A percentile compares a stretch with the other conserved stretches of the same genome.
These are phyloP conservation scores for Symphodus melops DNA, from an alignment of 2,113 vertebrate species.

Conservation along the genomic window DNA sequence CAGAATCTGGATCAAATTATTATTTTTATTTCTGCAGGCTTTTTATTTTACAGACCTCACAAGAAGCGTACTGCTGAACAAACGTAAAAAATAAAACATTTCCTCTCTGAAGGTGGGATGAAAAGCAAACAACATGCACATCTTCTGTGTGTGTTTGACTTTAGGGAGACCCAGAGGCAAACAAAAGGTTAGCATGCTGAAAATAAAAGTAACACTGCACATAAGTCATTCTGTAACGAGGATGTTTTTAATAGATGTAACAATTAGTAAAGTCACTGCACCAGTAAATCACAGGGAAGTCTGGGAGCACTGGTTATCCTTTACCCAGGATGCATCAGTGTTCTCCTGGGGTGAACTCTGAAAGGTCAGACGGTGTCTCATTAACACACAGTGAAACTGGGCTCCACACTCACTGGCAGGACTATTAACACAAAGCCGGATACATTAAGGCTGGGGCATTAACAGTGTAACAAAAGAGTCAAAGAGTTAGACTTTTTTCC, in stretches of 20 bases:
- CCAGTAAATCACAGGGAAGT: slow-evolving; percentile 73
- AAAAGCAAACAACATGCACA: slow-evolving; percentile 31
- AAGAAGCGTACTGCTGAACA: background rate
- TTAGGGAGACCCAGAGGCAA: slow-evolving; percentile 58
- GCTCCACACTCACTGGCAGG: slow-evolving; percentile 41
- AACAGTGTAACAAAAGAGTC: slow-evolving; percentile 8
- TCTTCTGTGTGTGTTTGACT: slow-evolving; percentile 28
- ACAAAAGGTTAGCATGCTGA: slow-evolving; percentile 67
- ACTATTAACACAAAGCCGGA: slow-evolving; percentile 24
- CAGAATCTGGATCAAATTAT: slow-evolving; percentile 1
- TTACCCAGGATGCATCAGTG: slow-evolving; percentile 76
- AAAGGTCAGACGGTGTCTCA: slow-evolving; percentile 79
- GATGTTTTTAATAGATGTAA: slow-evolving; percentile 75
- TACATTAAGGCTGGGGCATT: background rate
- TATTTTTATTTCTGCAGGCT: background rate
- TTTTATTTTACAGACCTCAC: slow-evolving; percentile 26
- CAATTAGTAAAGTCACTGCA: slow-evolving; percentile 76
- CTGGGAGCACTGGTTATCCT: slow-evolving; percentile 65
- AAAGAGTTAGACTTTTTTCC: background rate
- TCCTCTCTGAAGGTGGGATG: background rate
- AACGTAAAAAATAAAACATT: slow-evolving; percentile 12
- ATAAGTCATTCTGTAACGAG: slow-evolving; percentile 70
- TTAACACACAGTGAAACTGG: slow-evolving; percentile 60
- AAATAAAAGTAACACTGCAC: slow-evolving; percentile 58
- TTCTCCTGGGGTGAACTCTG: slow-evolving; percentile 78